Evolutionary conservation across 2,113 vertebrate species (phyloP), one percentile per base, ranked within the genome.

Genomic region (Odobenus rosmarus): DNA sequence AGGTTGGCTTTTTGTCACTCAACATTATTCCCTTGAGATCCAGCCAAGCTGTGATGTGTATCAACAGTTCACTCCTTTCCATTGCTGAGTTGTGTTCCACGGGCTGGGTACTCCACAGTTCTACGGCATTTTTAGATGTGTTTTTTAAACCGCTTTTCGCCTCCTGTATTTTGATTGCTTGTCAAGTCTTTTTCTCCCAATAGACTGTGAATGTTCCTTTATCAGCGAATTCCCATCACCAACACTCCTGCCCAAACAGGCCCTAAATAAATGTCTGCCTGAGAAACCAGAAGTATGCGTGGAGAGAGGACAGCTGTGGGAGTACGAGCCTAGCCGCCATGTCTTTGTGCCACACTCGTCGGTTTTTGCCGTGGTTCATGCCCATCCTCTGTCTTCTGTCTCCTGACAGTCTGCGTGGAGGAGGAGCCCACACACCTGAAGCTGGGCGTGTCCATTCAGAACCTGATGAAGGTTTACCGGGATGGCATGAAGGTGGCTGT

Each of bases 401-500:
- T 95, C 64, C 71, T 92, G 4, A 36, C 95, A 99, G 99, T 99
- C 81, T 99, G 99, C 95, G 99, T 99, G 80, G 99, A 99, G 97
- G 99, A 99, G 96, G 99, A 99, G 39, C 99, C 99, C 0, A 92
- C 98, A 51, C 99, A 99, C 96, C 98, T 99, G 90, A 98, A 99
- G 61, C 99, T 99, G 31, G 99, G 99, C 0, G 99, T 99, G 79
- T 99, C 99, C 97, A 99, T 99, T 57, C 99, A 99, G 98, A 99
- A 99, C 95, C 98, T 99, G 95, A 99, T 99, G 84, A 99, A 99
- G 97, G 99, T 99, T 88, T 99, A 99, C 90, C 99, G 99, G 55
- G 99, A 99, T 76, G 99, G 99, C 62, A 99, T 99, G 97, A 99
- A 99, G 97, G 98, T 99, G 97, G 99, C 99, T 2, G 99, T 99